Evolutionary conservation across 2,888 invertebrate species (phyloP), one percentile per base, ranked within the genome.

Genomic region (Caenorhabditis imperialis): DNA sequence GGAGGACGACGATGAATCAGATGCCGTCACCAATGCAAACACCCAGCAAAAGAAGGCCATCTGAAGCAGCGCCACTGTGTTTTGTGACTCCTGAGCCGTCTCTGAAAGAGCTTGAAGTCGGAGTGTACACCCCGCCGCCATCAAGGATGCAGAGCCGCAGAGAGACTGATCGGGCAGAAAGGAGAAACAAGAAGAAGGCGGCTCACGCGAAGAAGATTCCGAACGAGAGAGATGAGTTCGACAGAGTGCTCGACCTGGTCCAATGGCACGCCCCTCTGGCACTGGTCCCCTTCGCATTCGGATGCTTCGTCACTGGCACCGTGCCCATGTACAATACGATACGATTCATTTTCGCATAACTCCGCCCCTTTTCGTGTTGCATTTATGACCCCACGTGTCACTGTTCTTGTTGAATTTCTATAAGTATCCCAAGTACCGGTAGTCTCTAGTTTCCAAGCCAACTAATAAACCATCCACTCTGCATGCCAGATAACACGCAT

Each of bases 51-150:
- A 18, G 38, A 16, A 48, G 48, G 38, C 40, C 55, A 22, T 48
- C 65, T 6, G 48, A 55, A 42, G 30, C 35, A 2, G 10, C 2
- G 8, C 18, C 6, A 2, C 14, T 18, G 0, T 51, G 47, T 16
- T 75, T 75, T 37, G 75, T 75, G 10, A 75, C 75, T 3, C 75
- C 75, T 0, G 69, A 70, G 16, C 63, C 70, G 20, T 60, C 69
- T 0, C n/a, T 53, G 16, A 47, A 23, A 33, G 53, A 57, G 4
- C 14, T 40, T 0, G 65, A 60, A 14, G 22, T 30, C 22, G 73
- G 37, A 3, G 37, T 65, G 0, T 61, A 74, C 25, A 55, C 73
- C 0, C 67, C 73, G 12, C 65, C 65, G 5, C 55, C 54, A 2
- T 65, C 75, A 0, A 25, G 53, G 22, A 38, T 40, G n/a, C 57